These are phyloP conservation scores for Serranus cabrilla DNA, from an alignment of 2,797 vertebrate species.

Conservation along the genomic window DNA sequence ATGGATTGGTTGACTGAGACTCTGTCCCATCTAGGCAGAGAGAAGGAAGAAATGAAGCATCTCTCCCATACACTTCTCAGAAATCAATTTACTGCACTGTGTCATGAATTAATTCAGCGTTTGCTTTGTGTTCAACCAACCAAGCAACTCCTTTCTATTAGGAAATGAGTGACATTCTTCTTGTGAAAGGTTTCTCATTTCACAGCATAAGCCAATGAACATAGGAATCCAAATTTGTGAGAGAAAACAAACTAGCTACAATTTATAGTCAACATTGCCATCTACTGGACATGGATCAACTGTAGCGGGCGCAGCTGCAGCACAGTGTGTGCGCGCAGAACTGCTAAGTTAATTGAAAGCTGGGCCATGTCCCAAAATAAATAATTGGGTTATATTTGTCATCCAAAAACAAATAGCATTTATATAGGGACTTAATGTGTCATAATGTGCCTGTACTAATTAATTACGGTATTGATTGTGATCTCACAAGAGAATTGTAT, in stretches of 20 bases:
- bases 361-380: conserved; percentile 22
- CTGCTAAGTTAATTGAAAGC: background rate
- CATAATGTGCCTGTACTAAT: background rate
- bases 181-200: conserved; percentile 29
- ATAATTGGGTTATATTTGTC: conserved; percentile 12
- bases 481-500: conserved; percentile 13
- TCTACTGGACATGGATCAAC: conserved; percentile 46
- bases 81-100: conserved; percentile 33
- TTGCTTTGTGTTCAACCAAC: conserved; percentile 38
- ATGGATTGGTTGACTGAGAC: background rate
- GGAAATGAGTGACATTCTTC: conserved; percentile 15
- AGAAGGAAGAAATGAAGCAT: background rate
- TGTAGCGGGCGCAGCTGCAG: background rate
- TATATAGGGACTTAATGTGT: background rate
- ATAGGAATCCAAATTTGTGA: conserved; percentile 15
- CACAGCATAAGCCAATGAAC: conserved; percentile 8
- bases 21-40: background rate
- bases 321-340: background rate
- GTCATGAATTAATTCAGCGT: conserved; percentile 31
- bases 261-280: conserved; percentile 62
- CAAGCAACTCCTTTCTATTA: conserved; percentile 18
- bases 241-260: background rate
- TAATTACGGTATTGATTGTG: background rate
- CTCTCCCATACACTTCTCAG: background rate
- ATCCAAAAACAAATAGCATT: conserved; percentile 15